Percentiles rank a stretch among this genome's conserved stretches.
These are phyloP conservation scores for Calonectris borealis DNA, from an alignment of 2,113 vertebrate species.

Conservation along the genomic window DNA sequence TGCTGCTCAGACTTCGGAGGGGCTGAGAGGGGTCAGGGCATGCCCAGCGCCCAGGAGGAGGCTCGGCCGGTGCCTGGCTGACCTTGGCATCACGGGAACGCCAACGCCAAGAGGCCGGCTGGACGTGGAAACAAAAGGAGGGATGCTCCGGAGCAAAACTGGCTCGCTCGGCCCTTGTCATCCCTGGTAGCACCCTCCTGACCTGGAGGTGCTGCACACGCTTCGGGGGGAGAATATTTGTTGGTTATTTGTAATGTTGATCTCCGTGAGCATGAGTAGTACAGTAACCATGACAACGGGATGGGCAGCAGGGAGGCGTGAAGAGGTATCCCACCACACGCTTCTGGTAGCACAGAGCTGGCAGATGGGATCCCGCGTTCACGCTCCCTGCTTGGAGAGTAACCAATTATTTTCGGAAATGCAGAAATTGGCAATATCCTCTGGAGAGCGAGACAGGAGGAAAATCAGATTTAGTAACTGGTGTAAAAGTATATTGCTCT, in stretches of 20 bases:
- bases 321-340: not conserved
- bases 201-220: not conserved
- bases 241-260: not conserved
- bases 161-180: not conserved
- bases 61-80: not conserved
- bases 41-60: not conserved
- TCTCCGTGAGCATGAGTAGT: not conserved
- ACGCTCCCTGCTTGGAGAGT: not conserved
- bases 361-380: not conserved
- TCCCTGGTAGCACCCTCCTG: not conserved
- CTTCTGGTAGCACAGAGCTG: not conserved
- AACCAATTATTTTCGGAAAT: not conserved
- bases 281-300: not conserved
- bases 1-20: slow-evolving; percentile 77
- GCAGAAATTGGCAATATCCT: not conserved
- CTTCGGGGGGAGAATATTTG: not conserved
- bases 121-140: not conserved
- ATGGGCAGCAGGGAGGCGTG: not conserved
- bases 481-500: not conserved
- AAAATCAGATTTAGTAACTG: slow-evolving; percentile 27
- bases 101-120: not conserved
- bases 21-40: not conserved
- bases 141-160: not conserved
- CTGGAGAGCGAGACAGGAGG: slow-evolving; percentile 4
- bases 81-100: not conserved